Conservation (phyloP, 2,888 invertebrate species). For the Drosophila histrio region DNA sequence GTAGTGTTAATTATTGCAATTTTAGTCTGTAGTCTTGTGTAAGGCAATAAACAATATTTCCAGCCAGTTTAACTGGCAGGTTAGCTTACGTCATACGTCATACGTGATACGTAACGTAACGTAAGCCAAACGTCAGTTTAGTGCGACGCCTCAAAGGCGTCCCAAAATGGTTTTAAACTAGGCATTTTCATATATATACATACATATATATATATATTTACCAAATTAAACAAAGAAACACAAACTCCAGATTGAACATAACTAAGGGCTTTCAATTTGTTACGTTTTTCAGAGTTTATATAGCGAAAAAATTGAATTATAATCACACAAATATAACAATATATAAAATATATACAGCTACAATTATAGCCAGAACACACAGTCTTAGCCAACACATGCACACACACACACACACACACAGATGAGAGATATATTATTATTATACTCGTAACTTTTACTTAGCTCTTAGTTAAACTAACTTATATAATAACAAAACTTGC, state of each 20-base stretch:
- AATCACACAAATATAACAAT: conserved; percentile 41
- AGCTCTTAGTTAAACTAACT: conserved; percentile 68
- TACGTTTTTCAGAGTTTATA: conserved; percentile 83
- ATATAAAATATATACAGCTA: conserved; percentile 36
- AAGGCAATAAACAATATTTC: conserved; percentile 64
- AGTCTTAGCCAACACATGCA: conserved; percentile 37
- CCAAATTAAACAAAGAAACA: too few species aligned
- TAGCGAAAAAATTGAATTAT: conserved; percentile 34
- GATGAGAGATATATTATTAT: conserved; percentile 40
- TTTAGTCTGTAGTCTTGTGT: conserved; percentile 59
- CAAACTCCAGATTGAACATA: too few species aligned
- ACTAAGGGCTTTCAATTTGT: conserved; percentile 80
- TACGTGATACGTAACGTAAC: conserved; percentile 15
- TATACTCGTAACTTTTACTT: conserved; percentile 77
- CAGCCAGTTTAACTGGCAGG: conserved; percentile 68
- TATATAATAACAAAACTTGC: conserved; percentile 28
- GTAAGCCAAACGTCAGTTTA: conserved; percentile 17
- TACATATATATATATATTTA: conserved; percentile 27
- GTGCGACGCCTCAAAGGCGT: conserved; percentile 27
- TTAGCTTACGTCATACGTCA: conserved; percentile 24
- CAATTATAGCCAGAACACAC: conserved; percentile 40
- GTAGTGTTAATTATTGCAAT: conserved; percentile 72
- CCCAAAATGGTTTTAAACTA: conserved; percentile 48
- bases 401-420: conserved; percentile 36
- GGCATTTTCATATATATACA: conserved; percentile 46